These are phyloP conservation scores for Anguilla marmorata DNA, from an alignment of 2,797 vertebrate genomes.

Conservation along the genomic window DNA sequence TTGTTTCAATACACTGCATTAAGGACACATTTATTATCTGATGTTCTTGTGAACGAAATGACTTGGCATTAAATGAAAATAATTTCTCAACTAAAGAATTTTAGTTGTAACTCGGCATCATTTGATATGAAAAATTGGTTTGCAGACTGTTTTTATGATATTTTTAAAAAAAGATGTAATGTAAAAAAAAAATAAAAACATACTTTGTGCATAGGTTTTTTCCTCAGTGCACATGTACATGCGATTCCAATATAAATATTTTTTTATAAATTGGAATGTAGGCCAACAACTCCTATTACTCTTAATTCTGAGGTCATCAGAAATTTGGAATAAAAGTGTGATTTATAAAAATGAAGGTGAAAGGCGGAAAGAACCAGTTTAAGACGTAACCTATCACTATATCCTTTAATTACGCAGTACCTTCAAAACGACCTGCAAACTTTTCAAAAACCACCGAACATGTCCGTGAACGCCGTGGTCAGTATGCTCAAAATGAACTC, in stretches of 20 bases:
- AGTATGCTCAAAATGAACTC: too few relatives aligned
- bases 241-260: too few relatives aligned
- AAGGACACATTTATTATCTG: slow-evolving; percentile 1
- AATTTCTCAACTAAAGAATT: too few relatives aligned
- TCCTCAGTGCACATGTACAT: too few relatives aligned
- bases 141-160: too few relatives aligned
- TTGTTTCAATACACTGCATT: neutral
- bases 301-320: neutral
- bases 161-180: too few relatives aligned
- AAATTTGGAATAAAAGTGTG: neutral
- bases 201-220: too few relatives aligned
- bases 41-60: neutral
- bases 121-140: too few relatives aligned
- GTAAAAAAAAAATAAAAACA: too few relatives aligned
- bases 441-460: too few relatives aligned
- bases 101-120: too few relatives aligned
- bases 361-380: neutral
- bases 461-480: too few relatives aligned
- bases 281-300: neutral
- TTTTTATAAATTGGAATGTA: neutral
- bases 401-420: neutral
- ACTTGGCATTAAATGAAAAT: neutral
- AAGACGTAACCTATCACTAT: neutral
- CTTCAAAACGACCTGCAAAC: neutral
- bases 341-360: neutral